These are phyloP conservation scores for Pachyuromys duprasi DNA, from an alignment of 2,797 vertebrate genomes.

Conservation along the genomic window DNA sequence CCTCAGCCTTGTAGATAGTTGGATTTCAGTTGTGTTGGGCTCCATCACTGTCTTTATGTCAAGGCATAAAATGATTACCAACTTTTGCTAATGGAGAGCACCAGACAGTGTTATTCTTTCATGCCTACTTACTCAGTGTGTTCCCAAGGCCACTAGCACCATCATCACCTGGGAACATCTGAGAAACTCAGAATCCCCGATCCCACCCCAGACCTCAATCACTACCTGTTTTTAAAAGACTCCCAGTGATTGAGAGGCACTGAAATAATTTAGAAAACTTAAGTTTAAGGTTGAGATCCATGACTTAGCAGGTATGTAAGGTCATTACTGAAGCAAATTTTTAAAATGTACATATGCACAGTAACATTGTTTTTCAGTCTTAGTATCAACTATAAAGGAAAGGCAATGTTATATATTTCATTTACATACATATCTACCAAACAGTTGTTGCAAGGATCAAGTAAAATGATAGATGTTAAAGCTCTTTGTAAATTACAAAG, in stretches of 20 bases:
- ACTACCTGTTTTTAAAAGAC: background rate
- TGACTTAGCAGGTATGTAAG: background rate
- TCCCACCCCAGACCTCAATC: background rate
- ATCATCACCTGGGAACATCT: background rate
- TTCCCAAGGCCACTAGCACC: background rate
- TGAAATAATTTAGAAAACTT: constrained; percentile 29
- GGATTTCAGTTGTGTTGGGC: background rate
- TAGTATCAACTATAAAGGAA: background rate
- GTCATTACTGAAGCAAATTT: background rate
- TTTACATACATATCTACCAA: constrained; percentile 3
- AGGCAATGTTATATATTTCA: background rate
- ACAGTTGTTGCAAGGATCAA: constrained; percentile 39
- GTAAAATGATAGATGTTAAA: constrained; percentile 41
- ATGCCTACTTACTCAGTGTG: background rate
- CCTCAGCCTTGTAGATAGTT: background rate
- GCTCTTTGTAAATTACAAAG: constrained; percentile 69
- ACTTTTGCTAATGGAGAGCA: background rate
- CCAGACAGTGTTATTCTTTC: background rate
- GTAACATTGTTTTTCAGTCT: background rate
- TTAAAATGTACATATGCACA: background rate
- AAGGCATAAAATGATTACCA: background rate
- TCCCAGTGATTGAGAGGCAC: background rate
- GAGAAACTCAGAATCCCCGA: background rate
- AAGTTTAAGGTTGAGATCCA: constrained; percentile 1
- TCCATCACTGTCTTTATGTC: background rate